phyloP scores from a whole-genome alignment of 2,113 vertebrate species.

The Serinus canaria region DNA sequence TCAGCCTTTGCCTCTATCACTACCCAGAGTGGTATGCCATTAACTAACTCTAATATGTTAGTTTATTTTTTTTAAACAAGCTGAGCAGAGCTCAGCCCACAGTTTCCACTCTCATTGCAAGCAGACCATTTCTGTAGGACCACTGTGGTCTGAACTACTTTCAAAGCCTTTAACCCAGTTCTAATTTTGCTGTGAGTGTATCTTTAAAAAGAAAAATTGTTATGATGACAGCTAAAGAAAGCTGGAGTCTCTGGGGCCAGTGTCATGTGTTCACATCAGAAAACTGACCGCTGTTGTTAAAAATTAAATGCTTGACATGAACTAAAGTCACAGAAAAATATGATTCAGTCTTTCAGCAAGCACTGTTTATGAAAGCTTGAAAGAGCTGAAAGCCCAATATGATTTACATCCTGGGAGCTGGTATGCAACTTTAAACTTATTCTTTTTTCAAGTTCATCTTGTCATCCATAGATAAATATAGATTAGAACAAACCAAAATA shows the following conservation, averaged over 20 bases:
- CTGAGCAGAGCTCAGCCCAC: background rate
- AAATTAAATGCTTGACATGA: constrained; percentile 59
- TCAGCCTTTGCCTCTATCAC: background rate
- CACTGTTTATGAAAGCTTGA: constrained; percentile 50
- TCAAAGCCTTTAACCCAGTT: constrained; percentile 37
- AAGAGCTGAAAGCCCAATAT: constrained; percentile 31
- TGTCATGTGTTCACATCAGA: constrained; percentile 3
- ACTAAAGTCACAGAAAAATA: constrained; percentile 54
- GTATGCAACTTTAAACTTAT: constrained; percentile 71
- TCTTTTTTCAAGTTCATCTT: constrained; percentile 84
- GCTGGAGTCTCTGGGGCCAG: background rate
- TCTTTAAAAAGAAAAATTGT: constrained; percentile 50
- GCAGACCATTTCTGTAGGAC: background rate
- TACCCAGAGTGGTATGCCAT: background rate
- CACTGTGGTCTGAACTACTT: constrained; percentile 28
- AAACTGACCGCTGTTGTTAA: constrained; percentile 50
- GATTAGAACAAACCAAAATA: constrained; percentile 88
- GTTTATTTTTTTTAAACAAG: constrained; percentile 6
- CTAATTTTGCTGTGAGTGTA: constrained; percentile 15
- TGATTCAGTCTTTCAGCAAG: constrained; percentile 44
- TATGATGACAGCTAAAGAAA: constrained; percentile 50
- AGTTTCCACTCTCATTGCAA: background rate
- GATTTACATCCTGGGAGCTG: constrained; percentile 67
- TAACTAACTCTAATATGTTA: background rate
- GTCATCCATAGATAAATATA: constrained; percentile 90